These are phyloP conservation scores for Netelia fuscicornis DNA, from an alignment of 2,888 invertebrate species.

Conservation along the genomic window DNA sequence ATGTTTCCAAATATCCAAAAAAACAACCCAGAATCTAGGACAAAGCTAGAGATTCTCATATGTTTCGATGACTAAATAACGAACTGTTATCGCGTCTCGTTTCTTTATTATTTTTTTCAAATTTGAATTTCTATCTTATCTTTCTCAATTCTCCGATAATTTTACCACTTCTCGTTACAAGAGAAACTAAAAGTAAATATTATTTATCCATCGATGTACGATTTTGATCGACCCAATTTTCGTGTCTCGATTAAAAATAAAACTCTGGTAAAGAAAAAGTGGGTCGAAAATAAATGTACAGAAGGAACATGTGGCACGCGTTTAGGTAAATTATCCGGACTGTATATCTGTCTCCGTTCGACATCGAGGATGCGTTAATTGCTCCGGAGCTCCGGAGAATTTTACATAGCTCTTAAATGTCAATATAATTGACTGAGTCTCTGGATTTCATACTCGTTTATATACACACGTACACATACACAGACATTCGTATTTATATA, in stretches of 20 bases:
- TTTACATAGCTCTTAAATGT: constrained; percentile 10
- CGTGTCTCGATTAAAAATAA: no score
- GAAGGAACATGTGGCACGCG: no score
- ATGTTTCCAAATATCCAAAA: no score
- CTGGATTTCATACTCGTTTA: background rate
- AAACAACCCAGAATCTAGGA: constrained; percentile 15
- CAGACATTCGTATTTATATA: no score
- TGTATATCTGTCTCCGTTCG: background rate
- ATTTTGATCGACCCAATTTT: no score
- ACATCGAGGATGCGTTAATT: background rate
- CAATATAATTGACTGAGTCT: constrained; percentile 7
- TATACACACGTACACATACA: background rate
- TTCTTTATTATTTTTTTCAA: background rate
- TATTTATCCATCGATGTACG: no score
- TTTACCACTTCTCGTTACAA: background rate
- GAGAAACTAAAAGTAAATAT: no score
- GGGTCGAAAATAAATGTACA: no score
- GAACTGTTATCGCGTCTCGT: background rate
- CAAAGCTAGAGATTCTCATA: constrained; percentile 16
- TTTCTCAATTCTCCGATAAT: background rate
- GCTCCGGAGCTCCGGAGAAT: background rate
- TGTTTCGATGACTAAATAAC: background rate
- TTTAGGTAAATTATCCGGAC: background rate
- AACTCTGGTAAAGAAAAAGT: no score
- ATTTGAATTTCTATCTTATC: background rate